Percentiles rank a stretch among this genome's conserved stretches.
phyloP scores from a whole-genome alignment of 2,888 invertebrate species.

The Prionchulus punctatus region DNA sequence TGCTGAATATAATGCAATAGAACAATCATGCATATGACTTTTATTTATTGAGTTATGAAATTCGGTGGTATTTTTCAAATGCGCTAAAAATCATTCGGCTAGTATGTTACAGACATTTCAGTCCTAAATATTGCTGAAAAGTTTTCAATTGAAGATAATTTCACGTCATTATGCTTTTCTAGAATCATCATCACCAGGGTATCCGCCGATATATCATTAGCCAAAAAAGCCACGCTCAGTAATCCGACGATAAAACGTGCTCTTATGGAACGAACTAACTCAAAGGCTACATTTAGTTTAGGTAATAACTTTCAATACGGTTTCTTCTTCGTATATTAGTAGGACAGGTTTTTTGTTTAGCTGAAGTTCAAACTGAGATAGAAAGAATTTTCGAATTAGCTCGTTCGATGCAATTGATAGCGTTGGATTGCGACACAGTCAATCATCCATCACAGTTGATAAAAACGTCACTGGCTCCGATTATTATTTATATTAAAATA shows the following conservation, averaged over 20 bases:
- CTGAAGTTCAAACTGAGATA: slow-evolving; percentile 81
- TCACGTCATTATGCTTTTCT: not conserved
- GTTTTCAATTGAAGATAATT: no score
- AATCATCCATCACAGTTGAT: slow-evolving; percentile 97
- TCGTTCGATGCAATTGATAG: slow-evolving; percentile 65
- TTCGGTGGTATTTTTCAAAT: no score
- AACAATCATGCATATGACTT: no score
- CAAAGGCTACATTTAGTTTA: slow-evolving; percentile 8
- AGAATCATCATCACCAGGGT: slow-evolving; percentile 97
- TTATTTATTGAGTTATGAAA: no score
- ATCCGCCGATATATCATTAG: slow-evolving; percentile 89
- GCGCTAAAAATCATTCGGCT: no score
- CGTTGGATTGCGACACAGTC: slow-evolving; percentile 96
- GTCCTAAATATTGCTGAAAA: no score
- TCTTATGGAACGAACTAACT: slow-evolving; percentile 68
- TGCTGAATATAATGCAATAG: no score
- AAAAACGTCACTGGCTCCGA: slow-evolving; percentile 92
- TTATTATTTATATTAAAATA: slow-evolving; percentile 93
- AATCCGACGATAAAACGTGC: slow-evolving; percentile 80
- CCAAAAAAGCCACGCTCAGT: slow-evolving; percentile 86
- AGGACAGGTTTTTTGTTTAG: slow-evolving; percentile 30
- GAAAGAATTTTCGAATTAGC: slow-evolving; percentile 96
- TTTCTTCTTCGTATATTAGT: no score
- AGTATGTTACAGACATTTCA: no score
- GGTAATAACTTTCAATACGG: slow-evolving; percentile 1